Percentiles rank a stretch among this genome's conserved stretches.
Evolutionary conservation across 2,888 invertebrate genomes (phyloP).

Genomic region (Trachelus iudaicus): DNA sequence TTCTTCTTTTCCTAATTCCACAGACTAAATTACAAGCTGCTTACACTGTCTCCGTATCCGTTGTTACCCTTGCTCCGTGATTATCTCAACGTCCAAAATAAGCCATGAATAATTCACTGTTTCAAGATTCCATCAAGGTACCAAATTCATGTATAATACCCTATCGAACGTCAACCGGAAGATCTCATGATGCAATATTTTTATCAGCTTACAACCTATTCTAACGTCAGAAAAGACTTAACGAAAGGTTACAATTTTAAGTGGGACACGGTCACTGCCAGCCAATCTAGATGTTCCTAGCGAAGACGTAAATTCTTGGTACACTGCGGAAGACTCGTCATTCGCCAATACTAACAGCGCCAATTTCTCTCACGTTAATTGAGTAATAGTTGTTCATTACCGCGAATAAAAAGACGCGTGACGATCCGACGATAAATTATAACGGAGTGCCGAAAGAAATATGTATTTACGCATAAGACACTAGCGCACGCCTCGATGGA

Average conservation of each 20-base stretch:
- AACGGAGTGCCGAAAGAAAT: neutral
- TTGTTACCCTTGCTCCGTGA: too few relatives aligned
- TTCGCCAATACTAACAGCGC: neutral
- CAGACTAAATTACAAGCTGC: too few relatives aligned
- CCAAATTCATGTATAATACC: too few relatives aligned
- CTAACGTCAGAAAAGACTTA: neutral
- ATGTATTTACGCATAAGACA: neutral
- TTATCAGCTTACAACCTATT: neutral
- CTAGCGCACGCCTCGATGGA: neutral
- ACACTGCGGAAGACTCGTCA: neutral
- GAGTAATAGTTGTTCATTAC: neutral
- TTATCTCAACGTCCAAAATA: too few relatives aligned
- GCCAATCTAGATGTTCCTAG: neutral
- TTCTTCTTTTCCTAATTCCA: too few relatives aligned
- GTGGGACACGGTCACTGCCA: neutral
- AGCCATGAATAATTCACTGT: too few relatives aligned
- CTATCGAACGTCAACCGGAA: too few relatives aligned
- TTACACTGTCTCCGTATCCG: too few relatives aligned
- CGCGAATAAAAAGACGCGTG: neutral
- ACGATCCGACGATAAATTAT: neutral
- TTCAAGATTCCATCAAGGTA: too few relatives aligned
- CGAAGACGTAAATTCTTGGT: neutral
- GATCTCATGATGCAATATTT: neutral
- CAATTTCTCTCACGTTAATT: neutral
- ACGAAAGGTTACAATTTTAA: neutral